Evolutionary conservation across 2,797 vertebrate genomes (phyloP).

Genomic region (Gorsachius magnificus): DNA sequence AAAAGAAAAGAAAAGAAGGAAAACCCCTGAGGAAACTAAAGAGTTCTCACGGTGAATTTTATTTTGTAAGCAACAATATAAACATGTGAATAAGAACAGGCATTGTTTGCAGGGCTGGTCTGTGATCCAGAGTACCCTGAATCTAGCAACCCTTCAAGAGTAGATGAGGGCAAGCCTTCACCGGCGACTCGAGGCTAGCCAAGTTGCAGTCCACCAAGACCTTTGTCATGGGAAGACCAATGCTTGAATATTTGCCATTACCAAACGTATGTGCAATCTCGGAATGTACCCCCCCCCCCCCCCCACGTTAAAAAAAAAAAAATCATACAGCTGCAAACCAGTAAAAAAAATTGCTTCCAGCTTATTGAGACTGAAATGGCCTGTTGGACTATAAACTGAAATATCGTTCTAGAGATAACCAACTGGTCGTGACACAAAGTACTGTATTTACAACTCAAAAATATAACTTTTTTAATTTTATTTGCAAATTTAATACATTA

Average conservation of each 20-base stretch:
- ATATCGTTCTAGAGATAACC: conserved; percentile 31
- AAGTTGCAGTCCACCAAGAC: conserved; percentile 26
- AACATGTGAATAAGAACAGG: conserved; percentile 63
- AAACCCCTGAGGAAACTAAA: conserved; percentile 26
- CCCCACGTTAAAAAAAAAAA: neutral
- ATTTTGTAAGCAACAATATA: conserved; percentile 70
- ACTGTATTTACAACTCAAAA: conserved; percentile 77
- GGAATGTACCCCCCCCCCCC: neutral
- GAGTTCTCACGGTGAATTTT: conserved; percentile 66
- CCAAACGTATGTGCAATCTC: neutral
- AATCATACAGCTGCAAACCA: conserved; percentile 21
- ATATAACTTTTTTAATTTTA: too few relatives aligned
- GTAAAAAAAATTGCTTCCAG: conserved; percentile 44
- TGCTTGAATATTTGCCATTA: neutral
- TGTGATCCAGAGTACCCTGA: conserved; percentile 30
- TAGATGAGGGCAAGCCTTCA: neutral
- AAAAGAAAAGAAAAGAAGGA: neutral
- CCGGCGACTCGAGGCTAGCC: neutral
- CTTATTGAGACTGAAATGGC: conserved; percentile 66
- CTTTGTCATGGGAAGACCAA: conserved; percentile 18
- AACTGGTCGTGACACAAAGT: conserved; percentile 65
- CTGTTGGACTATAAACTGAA: conserved; percentile 58
- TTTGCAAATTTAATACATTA: conserved; percentile 99
- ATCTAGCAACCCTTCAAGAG: neutral
- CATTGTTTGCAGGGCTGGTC: conserved; percentile 35